Evolutionary conservation across 1,140 invertebrate species (phyloP).

Genomic region (Phenacoccus solenopsis): DNA sequence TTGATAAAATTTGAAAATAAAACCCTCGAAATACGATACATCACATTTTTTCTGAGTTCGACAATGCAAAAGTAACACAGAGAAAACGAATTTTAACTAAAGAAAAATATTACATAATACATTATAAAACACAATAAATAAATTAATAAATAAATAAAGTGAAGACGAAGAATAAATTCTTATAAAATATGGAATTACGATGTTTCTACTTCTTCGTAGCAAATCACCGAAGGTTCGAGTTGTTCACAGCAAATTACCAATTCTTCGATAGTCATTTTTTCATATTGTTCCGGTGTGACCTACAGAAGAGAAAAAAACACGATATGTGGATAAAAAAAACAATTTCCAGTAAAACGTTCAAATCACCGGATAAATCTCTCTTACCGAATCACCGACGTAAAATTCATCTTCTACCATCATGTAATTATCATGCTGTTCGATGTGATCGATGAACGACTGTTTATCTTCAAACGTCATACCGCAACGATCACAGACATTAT

Average conservation of each 20-base stretch:
- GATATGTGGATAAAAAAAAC: too few species aligned
- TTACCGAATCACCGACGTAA: too few species aligned
- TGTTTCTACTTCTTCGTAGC: too few species aligned
- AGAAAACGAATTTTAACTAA: background rate
- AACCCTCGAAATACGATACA: background rate
- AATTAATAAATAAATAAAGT: background rate
- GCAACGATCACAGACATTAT: too few species aligned
- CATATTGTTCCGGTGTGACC: background rate
- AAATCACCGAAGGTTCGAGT: background rate
- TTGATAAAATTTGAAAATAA: background rate
- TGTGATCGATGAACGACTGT: too few species aligned
- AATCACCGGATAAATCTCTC: too few species aligned
- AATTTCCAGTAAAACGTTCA: too few species aligned
- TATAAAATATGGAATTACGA: too few species aligned
- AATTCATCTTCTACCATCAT: too few species aligned
- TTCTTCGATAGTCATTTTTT: background rate
- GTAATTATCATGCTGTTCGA: too few species aligned
- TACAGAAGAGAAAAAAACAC: background rate
- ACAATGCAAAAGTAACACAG: too few species aligned
- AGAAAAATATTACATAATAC: background rate
- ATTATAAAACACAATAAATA: background rate
- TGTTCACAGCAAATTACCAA: background rate
- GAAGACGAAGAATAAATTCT: background rate
- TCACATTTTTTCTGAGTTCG: background rate
- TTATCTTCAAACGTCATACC: background rate